phyloP scores from a whole-genome alignment of 2,113 vertebrate species.

The Ailurus styani region DNA sequence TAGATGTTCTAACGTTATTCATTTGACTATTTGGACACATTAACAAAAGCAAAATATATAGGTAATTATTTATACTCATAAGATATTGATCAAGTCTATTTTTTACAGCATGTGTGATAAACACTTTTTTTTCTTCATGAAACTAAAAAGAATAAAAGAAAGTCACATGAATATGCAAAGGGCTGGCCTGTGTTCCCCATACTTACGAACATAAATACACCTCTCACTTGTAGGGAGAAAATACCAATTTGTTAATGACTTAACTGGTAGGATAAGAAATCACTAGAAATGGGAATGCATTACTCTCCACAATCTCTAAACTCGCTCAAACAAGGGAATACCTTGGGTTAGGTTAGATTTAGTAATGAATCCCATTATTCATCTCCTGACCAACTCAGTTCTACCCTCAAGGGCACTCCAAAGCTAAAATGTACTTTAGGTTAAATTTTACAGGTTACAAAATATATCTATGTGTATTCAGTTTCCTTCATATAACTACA shows the following conservation, averaged over 20 bases:
- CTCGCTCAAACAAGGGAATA: not conserved
- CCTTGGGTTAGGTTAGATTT: slow-evolving; percentile 45
- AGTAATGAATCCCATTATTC: slow-evolving; percentile 62
- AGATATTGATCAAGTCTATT: not conserved
- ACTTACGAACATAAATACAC: not conserved
- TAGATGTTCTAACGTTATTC: not conserved
- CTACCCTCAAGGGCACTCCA: slow-evolving; percentile 31
- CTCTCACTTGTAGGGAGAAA: not conserved
- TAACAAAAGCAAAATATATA: not conserved
- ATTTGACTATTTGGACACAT: not conserved
- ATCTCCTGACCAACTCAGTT: slow-evolving; percentile 41
- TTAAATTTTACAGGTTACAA: slow-evolving; percentile 52
- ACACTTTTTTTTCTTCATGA: not conserved
- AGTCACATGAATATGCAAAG: not conserved
- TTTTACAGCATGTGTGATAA: not conserved
- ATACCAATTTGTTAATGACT: not conserved
- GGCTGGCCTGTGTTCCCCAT: not conserved
- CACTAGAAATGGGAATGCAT: not conserved
- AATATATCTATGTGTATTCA: slow-evolving; percentile 17
- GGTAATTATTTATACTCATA: not conserved
- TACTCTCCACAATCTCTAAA: not conserved
- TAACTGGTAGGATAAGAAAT: not conserved
- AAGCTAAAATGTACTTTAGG: slow-evolving; percentile 47
- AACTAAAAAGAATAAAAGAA: not conserved
- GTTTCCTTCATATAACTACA: not conserved